These are phyloP conservation scores for Colletes collaris DNA, from an alignment of 2,888 invertebrate genomes.

Conservation along the genomic window DNA sequence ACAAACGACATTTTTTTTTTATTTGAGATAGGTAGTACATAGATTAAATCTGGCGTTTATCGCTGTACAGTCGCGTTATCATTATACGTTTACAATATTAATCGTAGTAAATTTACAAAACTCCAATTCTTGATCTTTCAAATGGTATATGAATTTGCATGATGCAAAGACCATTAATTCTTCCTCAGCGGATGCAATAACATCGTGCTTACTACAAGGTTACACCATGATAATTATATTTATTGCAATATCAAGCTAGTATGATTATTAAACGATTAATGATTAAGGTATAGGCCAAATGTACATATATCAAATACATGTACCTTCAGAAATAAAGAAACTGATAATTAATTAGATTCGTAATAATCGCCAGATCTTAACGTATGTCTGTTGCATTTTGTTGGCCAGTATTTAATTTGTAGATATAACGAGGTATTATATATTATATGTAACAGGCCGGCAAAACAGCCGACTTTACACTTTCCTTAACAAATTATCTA, in stretches of 20 bases:
- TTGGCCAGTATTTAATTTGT: conserved; percentile 77
- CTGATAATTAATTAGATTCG: conserved; percentile 22
- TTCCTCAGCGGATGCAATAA: conserved; percentile 33
- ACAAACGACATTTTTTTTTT: conserved; percentile 69
- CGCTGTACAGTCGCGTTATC: conserved; percentile 36
- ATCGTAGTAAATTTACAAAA: conserved; percentile 29
- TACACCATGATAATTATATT: conserved; percentile 47
- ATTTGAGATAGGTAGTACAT: conserved; percentile 68
- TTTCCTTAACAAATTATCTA: conserved; percentile 63
- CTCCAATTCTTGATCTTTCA: conserved; percentile 14
- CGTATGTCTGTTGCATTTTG: conserved; percentile 57
- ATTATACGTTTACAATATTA: conserved; percentile 39
- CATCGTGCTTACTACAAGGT: conserved; percentile 41
- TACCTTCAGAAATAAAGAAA: conserved; percentile 39
- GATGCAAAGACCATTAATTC: conserved; percentile 24
- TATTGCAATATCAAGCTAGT: conserved; percentile 44
- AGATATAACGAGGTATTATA: conserved; percentile 78
- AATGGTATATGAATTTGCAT: conserved; percentile 40
- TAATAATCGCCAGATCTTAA: conserved; percentile 54
- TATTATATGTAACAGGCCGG: conserved; percentile 64
- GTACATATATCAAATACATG: conserved; percentile 24
- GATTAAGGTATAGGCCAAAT: conserved; percentile 28
- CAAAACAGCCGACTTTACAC: conserved; percentile 58
- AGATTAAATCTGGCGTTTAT: conserved; percentile 68
- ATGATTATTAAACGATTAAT: conserved; percentile 42